Base-by-base conservation (phyloP, 1,140 invertebrate species). In the Drosophila quadrilineata region DNA sequence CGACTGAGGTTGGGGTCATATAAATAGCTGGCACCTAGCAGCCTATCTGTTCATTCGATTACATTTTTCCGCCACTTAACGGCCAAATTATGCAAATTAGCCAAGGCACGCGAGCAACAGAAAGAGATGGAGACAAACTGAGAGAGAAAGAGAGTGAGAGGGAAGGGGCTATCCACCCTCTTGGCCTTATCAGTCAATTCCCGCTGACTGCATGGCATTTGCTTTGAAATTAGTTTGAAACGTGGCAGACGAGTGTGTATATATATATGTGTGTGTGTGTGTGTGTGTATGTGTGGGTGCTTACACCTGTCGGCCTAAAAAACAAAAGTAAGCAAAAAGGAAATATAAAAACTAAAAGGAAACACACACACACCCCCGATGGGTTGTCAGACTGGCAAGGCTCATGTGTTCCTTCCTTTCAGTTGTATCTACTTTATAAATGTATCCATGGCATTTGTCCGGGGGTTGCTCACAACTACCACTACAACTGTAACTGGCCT, bases 51-150 rank as follows among this genome's bases (percentile, higher is more conserved):
- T 79, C 65, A 66, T 80, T 80, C 62, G 75, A 80, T 75, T 80
- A 80, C 71, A 80, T 70, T 80, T 80, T 80, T 67, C 66, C 67
- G 75, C 71, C 75, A 71, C 67, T 80, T 80, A 80, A 80, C 58
- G 71, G 66, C 31, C 16, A 62, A 75, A 80, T 80, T 72, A 80
- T 82, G 71, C 54, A 82, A 80, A 80, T 80, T 49, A 80, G 36
- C 26, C 58, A 40, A 49, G 38, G 48, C 67, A 68, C 58, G 63
- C 58, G 40, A 65, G 45, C 46, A 26, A 12, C 45, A n/a, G n/a
- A n/a, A n/a, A n/a, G n/a, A n/a, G n/a, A n/a, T n/a, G n/a, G n/a
- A n/a, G n/a, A n/a, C n/a, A n/a, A n/a, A n/a, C n/a, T n/a, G n/a
- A n/a, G n/a, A n/a, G n/a, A n/a, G n/a, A n/a, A n/a, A n/a, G n/a